Evolutionary conservation across 2,113 vertebrate genomes (phyloP).

Genomic region (Clarias magur): DNA sequence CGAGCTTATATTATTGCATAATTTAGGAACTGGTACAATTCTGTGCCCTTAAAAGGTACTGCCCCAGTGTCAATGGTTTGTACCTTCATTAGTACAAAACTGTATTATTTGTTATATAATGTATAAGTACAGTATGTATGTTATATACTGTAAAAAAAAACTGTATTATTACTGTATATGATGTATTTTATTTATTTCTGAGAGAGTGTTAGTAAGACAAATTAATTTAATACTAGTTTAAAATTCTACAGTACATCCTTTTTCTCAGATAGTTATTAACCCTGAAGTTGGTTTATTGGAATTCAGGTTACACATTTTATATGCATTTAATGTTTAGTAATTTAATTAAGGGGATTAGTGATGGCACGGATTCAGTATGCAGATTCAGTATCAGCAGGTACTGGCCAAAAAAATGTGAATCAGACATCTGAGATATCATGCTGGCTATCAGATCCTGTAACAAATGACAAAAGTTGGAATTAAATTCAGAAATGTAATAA

Average conservation of each 20-base stretch:
- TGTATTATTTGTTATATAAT: too few relatives aligned
- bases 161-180: too few relatives aligned
- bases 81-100: too few relatives aligned
- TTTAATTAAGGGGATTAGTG: not conserved
- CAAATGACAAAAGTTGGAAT: not conserved
- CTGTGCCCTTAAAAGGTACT: too few relatives aligned
- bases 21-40: too few relatives aligned
- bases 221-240: not conserved
- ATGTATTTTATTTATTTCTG: too few relatives aligned
- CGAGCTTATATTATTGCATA: too few relatives aligned
- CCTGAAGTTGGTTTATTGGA: not conserved
- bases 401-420: not conserved
- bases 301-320: not conserved
- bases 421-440: not conserved
- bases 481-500: not conserved
- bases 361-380: not conserved
- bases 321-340: not conserved
- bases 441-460: not conserved
- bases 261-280: not conserved
- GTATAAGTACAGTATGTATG: too few relatives aligned
- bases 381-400: not conserved
- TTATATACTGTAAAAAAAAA: too few relatives aligned
- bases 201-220: too few relatives aligned
- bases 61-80: too few relatives aligned
- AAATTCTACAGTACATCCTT: not conserved